These are phyloP conservation scores for Parapristionchus giblindavisi DNA, from an alignment of 2,888 invertebrate genomes.

Conservation along the genomic window DNA sequence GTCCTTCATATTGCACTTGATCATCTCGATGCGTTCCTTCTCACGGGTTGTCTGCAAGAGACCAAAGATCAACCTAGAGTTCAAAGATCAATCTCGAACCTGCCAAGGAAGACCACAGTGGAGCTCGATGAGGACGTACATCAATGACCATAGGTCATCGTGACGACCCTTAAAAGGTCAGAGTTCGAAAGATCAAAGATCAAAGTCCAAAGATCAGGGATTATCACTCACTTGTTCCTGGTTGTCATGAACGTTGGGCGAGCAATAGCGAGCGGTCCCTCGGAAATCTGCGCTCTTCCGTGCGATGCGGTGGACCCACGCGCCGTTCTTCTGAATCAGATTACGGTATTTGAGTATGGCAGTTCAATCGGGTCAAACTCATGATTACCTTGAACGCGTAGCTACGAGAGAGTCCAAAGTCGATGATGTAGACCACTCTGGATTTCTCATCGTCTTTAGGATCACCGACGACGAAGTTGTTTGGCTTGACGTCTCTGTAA, in stretches of 20 bases:
- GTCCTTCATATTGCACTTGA: slow-evolving; percentile 52
- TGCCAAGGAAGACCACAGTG: slow-evolving; percentile 73
- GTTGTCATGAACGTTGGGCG: slow-evolving; percentile 55
- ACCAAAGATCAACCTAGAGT: background rate
- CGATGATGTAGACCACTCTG: slow-evolving; percentile 58
- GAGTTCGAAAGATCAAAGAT: slow-evolving; percentile 13
- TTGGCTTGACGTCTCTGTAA: slow-evolving; percentile 50
- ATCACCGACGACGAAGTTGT: slow-evolving; percentile 60
- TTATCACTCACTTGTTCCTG: slow-evolving; percentile 51
- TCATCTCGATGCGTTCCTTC: slow-evolving; percentile 43
- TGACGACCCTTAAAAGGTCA: slow-evolving; percentile 7
- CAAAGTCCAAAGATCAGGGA: background rate
- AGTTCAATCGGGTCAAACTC: no score
- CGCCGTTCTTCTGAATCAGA: background rate
- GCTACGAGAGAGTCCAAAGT: slow-evolving; percentile 57
- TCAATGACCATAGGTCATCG: slow-evolving; percentile 45
- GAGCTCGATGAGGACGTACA: slow-evolving; percentile 72
- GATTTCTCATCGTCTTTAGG: slow-evolving; percentile 47
- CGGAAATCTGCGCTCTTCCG: slow-evolving; percentile 61
- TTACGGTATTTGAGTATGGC: no score
- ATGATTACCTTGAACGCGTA: slow-evolving; percentile 41
- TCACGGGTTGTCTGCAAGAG: slow-evolving; percentile 40
- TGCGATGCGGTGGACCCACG: slow-evolving; percentile 53
- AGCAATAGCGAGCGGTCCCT: slow-evolving; percentile 62
- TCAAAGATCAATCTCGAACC: background rate